These are phyloP conservation scores for Acrocephalus kingi DNA, from an alignment of 2,113 vertebrate genomes.

Conservation along the genomic window DNA sequence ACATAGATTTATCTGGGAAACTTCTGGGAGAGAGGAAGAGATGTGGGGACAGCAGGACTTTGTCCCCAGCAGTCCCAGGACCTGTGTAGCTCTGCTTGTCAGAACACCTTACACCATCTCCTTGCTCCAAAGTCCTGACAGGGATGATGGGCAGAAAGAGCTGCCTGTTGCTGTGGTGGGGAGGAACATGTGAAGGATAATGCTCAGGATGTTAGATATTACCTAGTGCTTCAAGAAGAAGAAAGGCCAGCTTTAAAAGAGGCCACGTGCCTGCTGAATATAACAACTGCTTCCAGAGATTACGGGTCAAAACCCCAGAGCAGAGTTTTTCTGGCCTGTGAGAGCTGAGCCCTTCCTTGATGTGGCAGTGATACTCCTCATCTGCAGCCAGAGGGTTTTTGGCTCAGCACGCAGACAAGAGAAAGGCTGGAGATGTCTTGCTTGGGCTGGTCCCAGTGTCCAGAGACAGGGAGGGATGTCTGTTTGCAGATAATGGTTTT, in stretches of 20 bases:
- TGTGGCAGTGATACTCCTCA: background rate
- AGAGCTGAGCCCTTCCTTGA: background rate
- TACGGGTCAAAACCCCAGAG: background rate
- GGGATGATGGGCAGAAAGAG: background rate
- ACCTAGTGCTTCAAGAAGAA: background rate
- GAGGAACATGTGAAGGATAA: fast-evolving
- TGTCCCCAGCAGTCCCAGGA: background rate
- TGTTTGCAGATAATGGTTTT: background rate
- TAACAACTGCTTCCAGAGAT: background rate
- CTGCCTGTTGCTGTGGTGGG: background rate
- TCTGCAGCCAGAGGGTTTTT: background rate
- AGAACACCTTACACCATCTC: fast-evolving
- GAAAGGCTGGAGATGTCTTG: background rate
- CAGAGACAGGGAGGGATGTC: slow-evolving; percentile 38
- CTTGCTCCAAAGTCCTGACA: background rate
- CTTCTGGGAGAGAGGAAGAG: background rate
- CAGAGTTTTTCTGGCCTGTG: background rate
- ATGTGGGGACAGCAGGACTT: background rate
- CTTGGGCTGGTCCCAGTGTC: background rate
- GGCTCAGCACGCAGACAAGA: background rate
- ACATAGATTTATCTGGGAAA: background rate
- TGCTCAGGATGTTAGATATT: background rate
- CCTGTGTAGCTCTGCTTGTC: background rate
- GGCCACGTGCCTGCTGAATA: background rate
- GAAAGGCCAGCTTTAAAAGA: background rate